Percentiles rank a stretch among this genome's conserved stretches.
Conservation (phyloP, 2,888 invertebrate species). For the Drosophila dives region DNA sequence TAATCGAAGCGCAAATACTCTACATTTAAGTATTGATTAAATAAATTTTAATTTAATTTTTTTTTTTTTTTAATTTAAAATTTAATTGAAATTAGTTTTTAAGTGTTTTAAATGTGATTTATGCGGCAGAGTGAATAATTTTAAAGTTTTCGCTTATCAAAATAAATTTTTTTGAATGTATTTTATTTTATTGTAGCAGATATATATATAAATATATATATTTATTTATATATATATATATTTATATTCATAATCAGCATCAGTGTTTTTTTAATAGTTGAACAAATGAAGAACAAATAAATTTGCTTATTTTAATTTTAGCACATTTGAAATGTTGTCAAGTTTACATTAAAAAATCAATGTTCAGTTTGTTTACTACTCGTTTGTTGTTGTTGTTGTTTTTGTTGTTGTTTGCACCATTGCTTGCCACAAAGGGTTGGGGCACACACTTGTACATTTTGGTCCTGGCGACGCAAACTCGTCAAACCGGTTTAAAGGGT, state of each 20-base stretch:
- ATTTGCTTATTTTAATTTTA: background rate
- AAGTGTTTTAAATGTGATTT: background rate
- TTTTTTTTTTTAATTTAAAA: no score
- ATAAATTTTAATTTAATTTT: background rate
- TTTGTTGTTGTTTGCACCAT: constrained; percentile 20
- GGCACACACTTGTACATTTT: constrained; percentile 1
- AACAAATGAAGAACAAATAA: background rate
- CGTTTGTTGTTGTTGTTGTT: background rate
- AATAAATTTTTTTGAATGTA: background rate
- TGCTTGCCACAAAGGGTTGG: constrained; percentile 20
- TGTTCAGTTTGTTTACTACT: background rate
- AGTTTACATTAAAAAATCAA: background rate
- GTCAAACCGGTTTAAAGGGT: constrained; percentile 28
- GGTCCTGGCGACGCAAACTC: background rate
- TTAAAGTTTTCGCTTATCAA: background rate
- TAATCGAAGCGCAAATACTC: constrained; percentile 18
- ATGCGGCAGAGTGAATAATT: no score
- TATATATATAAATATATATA: background rate
- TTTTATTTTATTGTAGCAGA: no score
- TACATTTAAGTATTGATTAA: background rate
- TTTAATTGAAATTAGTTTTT: background rate
- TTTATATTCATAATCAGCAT: no score
- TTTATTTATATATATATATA: background rate
- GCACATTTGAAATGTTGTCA: background rate
- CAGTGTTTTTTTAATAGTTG: background rate